Conservation (phyloP, 2,797 vertebrate genomes). For the Sebastes goodei region DNA sequence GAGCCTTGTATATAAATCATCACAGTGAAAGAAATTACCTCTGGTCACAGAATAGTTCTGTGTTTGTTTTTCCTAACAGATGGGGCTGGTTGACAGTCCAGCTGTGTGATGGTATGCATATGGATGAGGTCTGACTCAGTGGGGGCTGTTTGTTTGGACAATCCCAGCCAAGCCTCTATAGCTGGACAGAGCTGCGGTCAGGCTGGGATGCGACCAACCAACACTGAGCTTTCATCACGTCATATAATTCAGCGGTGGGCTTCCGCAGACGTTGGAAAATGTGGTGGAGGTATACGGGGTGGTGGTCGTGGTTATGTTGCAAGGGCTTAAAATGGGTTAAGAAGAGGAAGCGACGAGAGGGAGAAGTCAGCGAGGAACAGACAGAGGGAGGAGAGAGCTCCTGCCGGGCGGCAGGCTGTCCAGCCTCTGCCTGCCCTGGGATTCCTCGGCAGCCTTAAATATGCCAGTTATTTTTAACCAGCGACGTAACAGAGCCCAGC, state of each 20-base stretch:
- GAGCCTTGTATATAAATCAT: constrained; percentile 10
- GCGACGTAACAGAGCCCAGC: constrained; percentile 88
- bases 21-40: constrained; percentile 7
- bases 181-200: constrained; percentile 44
- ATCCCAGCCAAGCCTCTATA: constrained; percentile 40
- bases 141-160: constrained; percentile 57
- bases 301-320: constrained; percentile 41
- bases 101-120: constrained; percentile 32
- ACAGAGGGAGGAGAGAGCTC: constrained; percentile 62
- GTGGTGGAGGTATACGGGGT: constrained; percentile 25
- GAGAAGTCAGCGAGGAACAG: constrained; percentile 46
- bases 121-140: constrained; percentile 44
- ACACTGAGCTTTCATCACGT: constrained; percentile 55
- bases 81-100: constrained; percentile 16
- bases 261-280: constrained; percentile 34
- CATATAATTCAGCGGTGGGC: constrained; percentile 45
- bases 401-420: constrained; percentile 84
- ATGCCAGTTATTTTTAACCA: constrained; percentile 99
- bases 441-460: constrained; percentile 98
- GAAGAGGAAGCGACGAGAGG: constrained; percentile 38
- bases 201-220: constrained; percentile 7
- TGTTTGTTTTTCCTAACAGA: constrained; percentile 30
- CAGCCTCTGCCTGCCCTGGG: constrained; percentile 91
- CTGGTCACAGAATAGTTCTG: constrained; percentile 17
- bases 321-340: constrained; percentile 25